Evolutionary conservation across 2,113 vertebrate species (phyloP).

Genomic region (Nyctereutes procyonoides): DNA sequence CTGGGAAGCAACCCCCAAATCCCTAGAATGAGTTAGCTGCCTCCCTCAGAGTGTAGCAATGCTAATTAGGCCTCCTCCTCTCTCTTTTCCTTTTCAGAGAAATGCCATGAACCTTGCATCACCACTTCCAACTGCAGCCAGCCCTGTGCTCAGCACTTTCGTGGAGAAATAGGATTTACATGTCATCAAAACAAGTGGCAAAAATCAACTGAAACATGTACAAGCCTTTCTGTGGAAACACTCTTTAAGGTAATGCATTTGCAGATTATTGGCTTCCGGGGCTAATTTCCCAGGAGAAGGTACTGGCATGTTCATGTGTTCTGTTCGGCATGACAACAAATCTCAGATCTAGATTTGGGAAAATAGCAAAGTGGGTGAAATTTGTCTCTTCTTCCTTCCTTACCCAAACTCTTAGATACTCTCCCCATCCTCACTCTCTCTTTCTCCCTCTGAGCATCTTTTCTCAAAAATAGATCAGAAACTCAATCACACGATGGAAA

Average conservation of each 20-base stretch:
- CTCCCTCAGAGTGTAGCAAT: background rate
- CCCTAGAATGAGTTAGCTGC: background rate
- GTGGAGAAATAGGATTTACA: slow-evolving; percentile 78
- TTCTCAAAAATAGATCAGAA: background rate
- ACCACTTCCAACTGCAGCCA: slow-evolving; percentile 68
- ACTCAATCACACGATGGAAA: background rate
- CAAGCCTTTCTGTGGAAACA: slow-evolving; percentile 82
- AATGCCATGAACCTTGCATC: slow-evolving; percentile 65
- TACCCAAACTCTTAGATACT: background rate
- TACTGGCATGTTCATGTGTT: background rate
- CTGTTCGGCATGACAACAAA: background rate
- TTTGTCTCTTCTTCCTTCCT: background rate
- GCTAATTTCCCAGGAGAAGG: background rate
- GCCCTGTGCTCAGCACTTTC: slow-evolving; percentile 80
- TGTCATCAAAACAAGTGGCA: slow-evolving; percentile 83
- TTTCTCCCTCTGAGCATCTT: background rate
- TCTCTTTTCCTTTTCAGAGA: slow-evolving; percentile 72
- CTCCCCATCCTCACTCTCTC: background rate
- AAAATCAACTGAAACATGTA: slow-evolving; percentile 83
- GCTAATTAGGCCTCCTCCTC: background rate
- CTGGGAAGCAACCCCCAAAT: background rate
- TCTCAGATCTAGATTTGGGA: background rate
- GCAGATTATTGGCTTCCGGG: background rate
- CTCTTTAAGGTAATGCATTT: slow-evolving; percentile 83
- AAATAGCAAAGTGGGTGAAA: background rate